Conservation (phyloP, 2,888 invertebrate species). For the Cordilura impudica region DNA sequence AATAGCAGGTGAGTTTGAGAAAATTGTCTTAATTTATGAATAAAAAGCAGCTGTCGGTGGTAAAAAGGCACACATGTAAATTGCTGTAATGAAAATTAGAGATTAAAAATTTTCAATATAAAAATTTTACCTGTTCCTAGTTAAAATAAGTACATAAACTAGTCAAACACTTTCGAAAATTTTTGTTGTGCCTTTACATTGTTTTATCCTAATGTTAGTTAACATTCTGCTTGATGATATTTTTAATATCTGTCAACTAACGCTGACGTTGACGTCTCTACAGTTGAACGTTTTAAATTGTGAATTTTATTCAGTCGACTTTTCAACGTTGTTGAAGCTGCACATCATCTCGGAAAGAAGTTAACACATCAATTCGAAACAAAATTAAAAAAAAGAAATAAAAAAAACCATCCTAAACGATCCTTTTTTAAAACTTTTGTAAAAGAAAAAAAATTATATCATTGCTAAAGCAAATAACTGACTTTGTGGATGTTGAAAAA, state of each 20-base stretch:
- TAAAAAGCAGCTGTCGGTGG: neutral
- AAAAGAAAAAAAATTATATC: neutral
- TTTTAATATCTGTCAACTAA: neutral
- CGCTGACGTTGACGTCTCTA: slow-evolving; percentile 24
- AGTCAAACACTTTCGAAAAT: slow-evolving; percentile 13
- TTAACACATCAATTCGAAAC: neutral
- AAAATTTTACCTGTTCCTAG: neutral
- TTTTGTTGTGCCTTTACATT: neutral
- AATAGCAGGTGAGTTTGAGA: neutral
- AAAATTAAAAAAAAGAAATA: slow-evolving; percentile 2
- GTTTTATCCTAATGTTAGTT: too few relatives aligned
- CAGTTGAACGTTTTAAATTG: slow-evolving; percentile 19
- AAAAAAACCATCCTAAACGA: neutral
- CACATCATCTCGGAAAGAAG: slow-evolving; percentile 23
- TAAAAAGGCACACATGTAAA: neutral
- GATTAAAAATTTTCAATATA: neutral
- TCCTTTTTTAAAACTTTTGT: neutral
- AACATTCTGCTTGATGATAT: neutral
- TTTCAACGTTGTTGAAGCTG: slow-evolving; percentile 53
- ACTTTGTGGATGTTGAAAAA: slow-evolving; percentile 13
- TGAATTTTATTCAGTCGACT: slow-evolving; percentile 42
- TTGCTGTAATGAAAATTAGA: too few relatives aligned
- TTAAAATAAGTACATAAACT: neutral
- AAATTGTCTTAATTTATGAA: neutral
- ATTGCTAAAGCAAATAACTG: neutral